These are phyloP conservation scores for Pelecanoides urinatrix DNA, from an alignment of 2,113 vertebrate species.

Conservation along the genomic window DNA sequence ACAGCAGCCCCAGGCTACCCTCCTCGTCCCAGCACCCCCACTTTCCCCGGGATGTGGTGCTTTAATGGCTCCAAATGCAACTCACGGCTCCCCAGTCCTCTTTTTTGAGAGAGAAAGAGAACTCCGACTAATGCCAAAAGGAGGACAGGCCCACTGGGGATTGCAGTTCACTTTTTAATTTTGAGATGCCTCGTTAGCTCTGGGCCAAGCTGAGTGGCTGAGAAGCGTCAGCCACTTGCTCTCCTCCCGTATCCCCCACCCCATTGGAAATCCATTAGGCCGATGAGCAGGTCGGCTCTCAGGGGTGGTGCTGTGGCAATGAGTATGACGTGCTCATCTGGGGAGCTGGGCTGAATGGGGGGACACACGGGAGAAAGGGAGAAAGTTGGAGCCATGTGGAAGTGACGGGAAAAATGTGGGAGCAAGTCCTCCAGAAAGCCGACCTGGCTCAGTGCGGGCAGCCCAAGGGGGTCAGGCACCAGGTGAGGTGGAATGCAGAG, in stretches of 20 bases:
- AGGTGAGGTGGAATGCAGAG: background rate
- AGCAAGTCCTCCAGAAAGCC: background rate
- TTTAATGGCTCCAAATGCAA: background rate
- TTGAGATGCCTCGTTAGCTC: conserved; percentile 67
- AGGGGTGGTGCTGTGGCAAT: background rate
- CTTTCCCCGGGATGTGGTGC: fast-evolving
- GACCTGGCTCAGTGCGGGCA: fast-evolving
- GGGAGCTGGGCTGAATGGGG: background rate
- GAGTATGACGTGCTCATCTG: background rate
- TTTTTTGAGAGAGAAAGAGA: background rate
- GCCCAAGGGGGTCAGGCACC: background rate
- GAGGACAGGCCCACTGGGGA: conserved; percentile 68
- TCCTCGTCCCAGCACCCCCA: background rate
- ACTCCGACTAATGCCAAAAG: conserved; percentile 61
- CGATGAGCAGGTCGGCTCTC: background rate
- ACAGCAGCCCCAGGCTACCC: background rate
- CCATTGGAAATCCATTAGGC: conserved; percentile 14
- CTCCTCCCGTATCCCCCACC: background rate
- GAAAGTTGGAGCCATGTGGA: background rate
- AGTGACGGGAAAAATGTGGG: background rate
- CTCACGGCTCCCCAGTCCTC: background rate
- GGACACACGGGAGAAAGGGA: background rate
- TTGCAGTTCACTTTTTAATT: conserved; percentile 71
- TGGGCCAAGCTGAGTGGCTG: conserved; percentile 47
- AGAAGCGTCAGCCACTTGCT: background rate